Evolutionary conservation across 53 echinoderm and acorn worm genomes (phyloP).

Genomic region (Luidia sarsii): DNA sequence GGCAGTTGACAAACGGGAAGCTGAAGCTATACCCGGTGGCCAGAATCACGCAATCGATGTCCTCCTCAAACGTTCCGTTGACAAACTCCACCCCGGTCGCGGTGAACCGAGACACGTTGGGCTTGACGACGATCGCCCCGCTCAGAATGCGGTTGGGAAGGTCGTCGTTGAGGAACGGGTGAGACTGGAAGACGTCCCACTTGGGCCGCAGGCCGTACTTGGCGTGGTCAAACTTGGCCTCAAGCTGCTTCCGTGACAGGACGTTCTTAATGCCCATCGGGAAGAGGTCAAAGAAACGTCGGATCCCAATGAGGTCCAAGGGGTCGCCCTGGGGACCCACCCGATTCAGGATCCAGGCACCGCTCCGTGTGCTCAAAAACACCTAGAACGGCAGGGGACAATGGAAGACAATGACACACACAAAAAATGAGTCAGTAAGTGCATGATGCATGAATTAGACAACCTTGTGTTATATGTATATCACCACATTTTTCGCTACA

Average conservation of each 20-base stretch:
- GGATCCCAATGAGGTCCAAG: constrained; percentile 21
- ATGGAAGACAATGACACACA: not conserved
- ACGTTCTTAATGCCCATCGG: constrained; percentile 7
- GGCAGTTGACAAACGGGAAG: constrained; percentile 69
- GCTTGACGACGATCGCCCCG: constrained; percentile 63
- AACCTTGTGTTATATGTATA: too few relatives aligned
- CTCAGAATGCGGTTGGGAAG: constrained; percentile 67
- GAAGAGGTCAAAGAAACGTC: not conserved
- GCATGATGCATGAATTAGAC: too few relatives aligned
- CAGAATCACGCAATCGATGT: constrained; percentile 70
- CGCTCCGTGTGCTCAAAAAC: constrained; percentile 68
- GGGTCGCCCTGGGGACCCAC: constrained; percentile 56
- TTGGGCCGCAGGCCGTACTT: constrained; percentile 72
- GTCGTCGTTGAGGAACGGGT: constrained; percentile 73
- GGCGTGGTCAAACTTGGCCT: constrained; percentile 60
- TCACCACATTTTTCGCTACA: too few relatives aligned
- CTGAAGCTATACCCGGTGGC: constrained; percentile 70
- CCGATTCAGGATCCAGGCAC: constrained; percentile 58
- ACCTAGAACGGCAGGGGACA: constrained; percentile 38
- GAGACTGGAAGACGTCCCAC: constrained; percentile 22
- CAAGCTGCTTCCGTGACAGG: constrained; percentile 14
- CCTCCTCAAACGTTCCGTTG: constrained; percentile 61
- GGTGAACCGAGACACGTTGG: constrained; percentile 60
- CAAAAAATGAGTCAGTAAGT: too few relatives aligned
- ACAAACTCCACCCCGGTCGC: constrained; percentile 68